Percentiles rank a stretch among this genome's conserved stretches.
These are phyloP conservation scores for Trematomus bernacchii DNA, from an alignment of 2,797 vertebrate species.

Conservation along the genomic window DNA sequence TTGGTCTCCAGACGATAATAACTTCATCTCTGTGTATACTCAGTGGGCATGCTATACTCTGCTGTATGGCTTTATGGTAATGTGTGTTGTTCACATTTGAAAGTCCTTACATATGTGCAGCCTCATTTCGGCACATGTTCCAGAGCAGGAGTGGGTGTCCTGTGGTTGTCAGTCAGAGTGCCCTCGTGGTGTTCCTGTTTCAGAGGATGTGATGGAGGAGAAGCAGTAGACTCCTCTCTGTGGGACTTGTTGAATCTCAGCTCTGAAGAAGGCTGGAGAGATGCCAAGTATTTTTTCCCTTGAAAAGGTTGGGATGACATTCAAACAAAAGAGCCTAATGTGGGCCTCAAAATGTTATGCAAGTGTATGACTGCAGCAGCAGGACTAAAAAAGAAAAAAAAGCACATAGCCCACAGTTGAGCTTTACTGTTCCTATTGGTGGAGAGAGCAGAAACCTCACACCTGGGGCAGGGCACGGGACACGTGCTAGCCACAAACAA, in stretches of 20 bases:
- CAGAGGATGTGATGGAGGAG: slow-evolving; percentile 44
- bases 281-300: slow-evolving; percentile 69
- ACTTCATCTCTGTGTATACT: slow-evolving; percentile 11
- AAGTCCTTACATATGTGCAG: slow-evolving; percentile 18
- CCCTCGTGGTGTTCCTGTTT: slow-evolving; percentile 36
- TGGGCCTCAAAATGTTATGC: slow-evolving; percentile 77
- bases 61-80: slow-evolving; percentile 19
- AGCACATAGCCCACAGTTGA: slow-evolving; percentile 67
- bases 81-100: slow-evolving; percentile 44
- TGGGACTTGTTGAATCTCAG: slow-evolving; percentile 40
- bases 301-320: slow-evolving; percentile 75
- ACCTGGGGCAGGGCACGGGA: slow-evolving; percentile 66
- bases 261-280: slow-evolving; percentile 59
- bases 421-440: slow-evolving; percentile 61
- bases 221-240: slow-evolving; percentile 23
- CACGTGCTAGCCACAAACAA: slow-evolving; percentile 66
- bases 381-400: slow-evolving; percentile 48
- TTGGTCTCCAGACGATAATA: slow-evolving; percentile 16
- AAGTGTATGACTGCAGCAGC: slow-evolving; percentile 71
- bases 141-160: slow-evolving; percentile 21
- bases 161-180: slow-evolving; percentile 38
- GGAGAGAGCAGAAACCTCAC: slow-evolving; percentile 64
- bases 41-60: not conserved
- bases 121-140: slow-evolving; percentile 28
- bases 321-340: slow-evolving; percentile 76